Conservation (phyloP, 2,888 invertebrate genomes). For the Eugnorisma glareosa region DNA sequence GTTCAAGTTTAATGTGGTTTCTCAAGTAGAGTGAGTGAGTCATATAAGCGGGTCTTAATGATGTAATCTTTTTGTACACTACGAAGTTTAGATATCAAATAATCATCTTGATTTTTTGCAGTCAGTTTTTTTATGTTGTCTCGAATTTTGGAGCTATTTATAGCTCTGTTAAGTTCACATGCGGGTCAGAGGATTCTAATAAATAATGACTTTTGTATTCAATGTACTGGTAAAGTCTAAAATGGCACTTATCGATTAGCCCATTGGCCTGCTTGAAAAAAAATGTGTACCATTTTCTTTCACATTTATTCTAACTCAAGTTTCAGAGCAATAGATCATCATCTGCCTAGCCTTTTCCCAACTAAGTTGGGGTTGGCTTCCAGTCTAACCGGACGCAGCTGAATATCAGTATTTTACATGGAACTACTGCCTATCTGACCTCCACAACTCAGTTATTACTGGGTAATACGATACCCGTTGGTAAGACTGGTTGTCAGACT, state of each 20-base stretch:
- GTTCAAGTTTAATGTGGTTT: constrained; percentile 41
- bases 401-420: no score
- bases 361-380: no score
- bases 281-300: not conserved
- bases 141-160: not conserved
- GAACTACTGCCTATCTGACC: no score
- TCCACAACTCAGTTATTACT: no score
- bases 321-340: not conserved
- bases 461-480: no score
- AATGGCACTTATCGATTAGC: not conserved
- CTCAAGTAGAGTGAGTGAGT: constrained; percentile 35
- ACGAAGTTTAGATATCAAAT: not conserved
- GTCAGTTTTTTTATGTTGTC: not conserved
- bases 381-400: no score
- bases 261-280: not conserved
- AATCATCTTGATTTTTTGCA: not conserved
- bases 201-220: not conserved
- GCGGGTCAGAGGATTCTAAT: not conserved
- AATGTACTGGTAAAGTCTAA: not conserved
- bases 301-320: not conserved
- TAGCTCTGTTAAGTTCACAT: not conserved
- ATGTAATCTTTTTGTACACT: not conserved
- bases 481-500: no score
- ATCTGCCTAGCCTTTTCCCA: no score
- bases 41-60: constrained; percentile 18